These are phyloP conservation scores for Nibea albiflora DNA, from an alignment of 2,113 vertebrate genomes.

Conservation along the genomic window DNA sequence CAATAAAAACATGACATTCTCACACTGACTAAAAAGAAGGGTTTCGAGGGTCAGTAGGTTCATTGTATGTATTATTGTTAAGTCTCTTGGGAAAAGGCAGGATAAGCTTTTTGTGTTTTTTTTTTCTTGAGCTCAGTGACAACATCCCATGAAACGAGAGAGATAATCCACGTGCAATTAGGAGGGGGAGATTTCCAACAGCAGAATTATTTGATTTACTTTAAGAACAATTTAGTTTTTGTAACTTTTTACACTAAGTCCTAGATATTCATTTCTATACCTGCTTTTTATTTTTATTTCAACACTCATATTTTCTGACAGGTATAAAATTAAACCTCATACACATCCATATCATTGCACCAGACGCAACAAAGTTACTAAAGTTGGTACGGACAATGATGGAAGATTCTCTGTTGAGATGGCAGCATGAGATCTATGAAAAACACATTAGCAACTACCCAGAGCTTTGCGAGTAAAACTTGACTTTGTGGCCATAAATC, in stretches of 20 bases:
- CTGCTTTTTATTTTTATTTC: background rate
- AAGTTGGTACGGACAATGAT: background rate
- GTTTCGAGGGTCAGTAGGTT: conserved; percentile 78
- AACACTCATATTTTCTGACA: background rate
- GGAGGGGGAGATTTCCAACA: background rate
- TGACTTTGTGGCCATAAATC: background rate
- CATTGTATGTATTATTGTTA: conserved; percentile 78
- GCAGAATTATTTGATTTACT: background rate
- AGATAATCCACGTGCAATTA: conserved; percentile 40
- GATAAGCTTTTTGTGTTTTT: conserved; percentile 66
- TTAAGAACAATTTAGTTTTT: background rate
- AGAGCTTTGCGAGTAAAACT: background rate
- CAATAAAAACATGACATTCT: conserved; percentile 75
- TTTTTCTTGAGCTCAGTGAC: conserved; percentile 46
- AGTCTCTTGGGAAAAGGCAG: conserved; percentile 75
- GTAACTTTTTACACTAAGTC: background rate
- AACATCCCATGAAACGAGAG: conserved; percentile 50
- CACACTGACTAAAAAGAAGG: conserved; percentile 71
- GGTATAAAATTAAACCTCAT: background rate
- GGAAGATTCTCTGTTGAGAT: background rate
- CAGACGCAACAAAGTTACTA: background rate
- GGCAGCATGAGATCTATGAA: background rate
- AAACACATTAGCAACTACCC: background rate
- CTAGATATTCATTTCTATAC: background rate
- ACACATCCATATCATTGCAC: conserved; percentile 1